Evolutionary conservation across 1,140 invertebrate species (phyloP), one percentile per base, ranked within the genome.

Genomic region (Coenobita brevimanus): DNA sequence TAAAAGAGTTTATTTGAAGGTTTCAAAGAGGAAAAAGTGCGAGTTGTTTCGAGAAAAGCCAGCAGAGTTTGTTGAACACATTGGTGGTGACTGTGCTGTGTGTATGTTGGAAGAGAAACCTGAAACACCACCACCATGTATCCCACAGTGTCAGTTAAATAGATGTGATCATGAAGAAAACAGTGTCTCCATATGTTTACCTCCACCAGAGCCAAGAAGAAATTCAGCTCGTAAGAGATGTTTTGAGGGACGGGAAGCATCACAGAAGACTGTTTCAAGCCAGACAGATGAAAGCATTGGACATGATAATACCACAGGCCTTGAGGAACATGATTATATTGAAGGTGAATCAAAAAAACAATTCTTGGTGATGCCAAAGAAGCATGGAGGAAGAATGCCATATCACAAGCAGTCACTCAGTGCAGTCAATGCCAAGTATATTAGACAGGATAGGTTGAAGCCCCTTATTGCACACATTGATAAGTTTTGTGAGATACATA

Each of bases 401-500:
- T 87, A 87, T 21, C 75, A 87, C 4, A 87, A 87, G 24, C 78
- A 80, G 78, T 80, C 85, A 24, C 76, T 87, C 1, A 71, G 43
- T 46, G 43, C 85, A 38, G 62, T 87, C 27, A 87, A 80, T 71
- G 76, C 76, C 46, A 87, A 87, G 21, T 87, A 87, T 33, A 87
- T 87, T 50, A 50, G 85, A 41, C 85, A 87, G 43, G 85, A 81
- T 17, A 60, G 85, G 30, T 64, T 87, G 3, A 87, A 87, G n/a
- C 85, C 85, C 57, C 46, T 87, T 38, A 87, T 87, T 69, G 62
- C 85, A 21, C 85, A 87, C 27, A 81, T 87, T n/a, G 85, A 87
- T 50, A 87, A 80, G n/a, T 87, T 71, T 46, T 87, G 85, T 57
- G 57, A 80, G 67, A 3, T 80, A 30, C 85, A 87, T 36, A 87